Evolutionary conservation across 2,888 invertebrate species (phyloP).

Genomic region (Carpatolechia fugitivella): DNA sequence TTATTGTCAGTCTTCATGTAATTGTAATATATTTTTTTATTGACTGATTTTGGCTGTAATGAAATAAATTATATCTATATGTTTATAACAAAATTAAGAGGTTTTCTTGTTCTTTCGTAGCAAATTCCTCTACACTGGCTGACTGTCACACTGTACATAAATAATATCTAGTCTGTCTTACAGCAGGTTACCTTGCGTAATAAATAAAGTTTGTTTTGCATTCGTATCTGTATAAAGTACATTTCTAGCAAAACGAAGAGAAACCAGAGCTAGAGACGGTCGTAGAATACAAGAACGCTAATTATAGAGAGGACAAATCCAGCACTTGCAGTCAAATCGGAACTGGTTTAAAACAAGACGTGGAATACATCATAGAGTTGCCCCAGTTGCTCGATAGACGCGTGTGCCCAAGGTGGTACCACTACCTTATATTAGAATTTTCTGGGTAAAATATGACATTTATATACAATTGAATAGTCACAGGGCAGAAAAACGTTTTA

Average conservation of each 20-base stretch:
- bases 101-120: too few relatives aligned
- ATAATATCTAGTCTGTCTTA: too few relatives aligned
- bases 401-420: constrained; percentile 13
- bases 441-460: background rate
- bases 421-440: background rate
- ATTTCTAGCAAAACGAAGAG: constrained; percentile 4
- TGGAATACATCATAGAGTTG: background rate
- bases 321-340: constrained; percentile 46
- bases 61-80: too few relatives aligned
- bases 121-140: too few relatives aligned
- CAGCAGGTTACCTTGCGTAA: too few relatives aligned
- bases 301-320: constrained; percentile 29
- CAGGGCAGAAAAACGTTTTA: too few relatives aligned
- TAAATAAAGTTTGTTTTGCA: background rate
- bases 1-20: too few relatives aligned
- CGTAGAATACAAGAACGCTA: constrained; percentile 32
- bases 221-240: background rate
- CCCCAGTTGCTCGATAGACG: background rate
- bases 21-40: too few relatives aligned
- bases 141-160: too few relatives aligned
- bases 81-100: too few relatives aligned
- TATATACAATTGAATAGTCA: too few relatives aligned
- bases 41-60: too few relatives aligned
- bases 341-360: background rate
- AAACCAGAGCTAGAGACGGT: constrained; percentile 13